These are phyloP conservation scores for Leptobrachium leishanense DNA, from an alignment of 2,113 vertebrate genomes.

Conservation along the genomic window DNA sequence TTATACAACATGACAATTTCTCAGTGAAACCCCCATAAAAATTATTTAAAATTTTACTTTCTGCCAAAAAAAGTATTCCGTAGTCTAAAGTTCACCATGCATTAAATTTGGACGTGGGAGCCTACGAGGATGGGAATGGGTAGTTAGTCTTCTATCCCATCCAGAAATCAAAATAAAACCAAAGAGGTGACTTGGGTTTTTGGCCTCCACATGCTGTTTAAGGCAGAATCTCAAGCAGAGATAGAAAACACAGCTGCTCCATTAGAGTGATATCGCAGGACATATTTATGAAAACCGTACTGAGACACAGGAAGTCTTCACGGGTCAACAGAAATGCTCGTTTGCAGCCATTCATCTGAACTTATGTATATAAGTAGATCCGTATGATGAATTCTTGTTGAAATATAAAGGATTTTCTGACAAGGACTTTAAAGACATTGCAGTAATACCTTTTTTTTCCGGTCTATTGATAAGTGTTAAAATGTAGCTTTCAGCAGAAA, in stretches of 20 bases:
- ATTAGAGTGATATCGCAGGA: not conserved
- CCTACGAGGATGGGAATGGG: not conserved
- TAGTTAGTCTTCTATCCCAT: slow-evolving; percentile 1
- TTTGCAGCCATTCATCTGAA: not conserved
- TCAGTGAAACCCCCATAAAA: slow-evolving; percentile 34
- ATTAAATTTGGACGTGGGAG: not conserved
- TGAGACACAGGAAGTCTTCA: not conserved
- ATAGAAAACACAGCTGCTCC: slow-evolving; percentile 3
- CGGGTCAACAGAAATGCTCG: not conserved
- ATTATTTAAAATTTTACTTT: slow-evolving; percentile 7
- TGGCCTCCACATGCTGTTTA: not conserved
- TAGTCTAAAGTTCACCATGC: not conserved
- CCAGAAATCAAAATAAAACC: slow-evolving; percentile 19
- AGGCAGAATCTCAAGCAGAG: not conserved
- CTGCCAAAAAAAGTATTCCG: not conserved
- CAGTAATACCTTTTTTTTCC: too few relatives aligned
- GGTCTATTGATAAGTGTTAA: too few relatives aligned
- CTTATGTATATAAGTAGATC: not conserved
- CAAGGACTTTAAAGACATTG: too few relatives aligned
- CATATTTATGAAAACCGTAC: not conserved
- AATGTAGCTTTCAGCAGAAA: too few relatives aligned
- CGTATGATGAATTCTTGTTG: not conserved
- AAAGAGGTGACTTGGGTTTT: not conserved
- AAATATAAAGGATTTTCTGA: too few relatives aligned
- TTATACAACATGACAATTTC: slow-evolving; percentile 7